phyloP scores from a whole-genome alignment of 2,888 invertebrate species.

The Cephus rjabovi region DNA sequence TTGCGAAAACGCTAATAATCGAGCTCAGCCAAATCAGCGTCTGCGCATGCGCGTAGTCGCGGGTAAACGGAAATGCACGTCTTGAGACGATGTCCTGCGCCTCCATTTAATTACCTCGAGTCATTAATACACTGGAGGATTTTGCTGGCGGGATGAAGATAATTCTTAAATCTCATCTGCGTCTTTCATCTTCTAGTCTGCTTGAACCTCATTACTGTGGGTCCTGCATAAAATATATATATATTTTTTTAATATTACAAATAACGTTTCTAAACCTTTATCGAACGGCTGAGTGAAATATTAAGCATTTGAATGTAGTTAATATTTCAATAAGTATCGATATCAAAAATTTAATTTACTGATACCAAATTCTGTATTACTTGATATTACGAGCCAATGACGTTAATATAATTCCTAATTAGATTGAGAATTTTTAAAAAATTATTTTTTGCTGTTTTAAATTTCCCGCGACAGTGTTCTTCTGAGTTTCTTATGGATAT shows the following conservation, averaged over 20 bases:
- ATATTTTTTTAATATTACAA: background rate
- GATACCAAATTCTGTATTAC: background rate
- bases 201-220: background rate
- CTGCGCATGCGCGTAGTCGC: constrained; percentile 3
- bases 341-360: background rate
- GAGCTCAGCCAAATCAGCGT: background rate
- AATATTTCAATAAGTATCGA: background rate
- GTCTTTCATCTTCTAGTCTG: background rate
- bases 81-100: constrained; percentile 34
- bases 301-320: background rate
- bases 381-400: background rate
- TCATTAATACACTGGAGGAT: constrained; percentile 38
- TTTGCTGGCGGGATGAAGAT: constrained; percentile 10
- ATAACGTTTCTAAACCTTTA: background rate
- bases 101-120: constrained; percentile 44
- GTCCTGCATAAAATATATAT: background rate
- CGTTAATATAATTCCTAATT: background rate
- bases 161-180: background rate
- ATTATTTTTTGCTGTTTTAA: no score
- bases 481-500: background rate
- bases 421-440: no score
- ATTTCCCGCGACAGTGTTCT: background rate
- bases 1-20: background rate
- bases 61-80: constrained; percentile 36
- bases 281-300: background rate